Evolutionary conservation across 2,113 vertebrate genomes (phyloP).

Genomic region (Chionodraco myersi): DNA sequence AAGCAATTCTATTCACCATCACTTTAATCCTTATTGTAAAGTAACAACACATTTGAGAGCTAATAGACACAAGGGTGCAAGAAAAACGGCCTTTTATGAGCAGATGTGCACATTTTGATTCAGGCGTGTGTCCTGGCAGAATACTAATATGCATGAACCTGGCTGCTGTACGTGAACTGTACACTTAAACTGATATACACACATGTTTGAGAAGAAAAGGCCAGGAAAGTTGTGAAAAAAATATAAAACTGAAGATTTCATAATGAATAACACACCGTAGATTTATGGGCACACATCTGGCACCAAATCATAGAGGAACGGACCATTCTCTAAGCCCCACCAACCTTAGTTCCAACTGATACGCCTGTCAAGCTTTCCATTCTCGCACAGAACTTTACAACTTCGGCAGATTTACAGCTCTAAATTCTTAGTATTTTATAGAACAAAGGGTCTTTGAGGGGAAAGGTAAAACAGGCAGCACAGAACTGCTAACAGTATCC

Average conservation of each 20-base stretch:
- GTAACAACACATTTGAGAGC: background rate
- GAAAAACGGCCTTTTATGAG: background rate
- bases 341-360: background rate
- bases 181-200: background rate
- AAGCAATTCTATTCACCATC: background rate
- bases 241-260: background rate
- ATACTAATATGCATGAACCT: background rate
- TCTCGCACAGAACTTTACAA: background rate
- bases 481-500: too few relatives aligned
- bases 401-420: background rate
- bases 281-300: slow-evolving; percentile 16
- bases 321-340: background rate
- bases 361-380: slow-evolving; percentile 13
- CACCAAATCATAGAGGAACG: background rate
- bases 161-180: background rate
- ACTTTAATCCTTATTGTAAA: background rate
- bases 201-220: background rate
- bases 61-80: slow-evolving; percentile 4
- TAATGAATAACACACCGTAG: background rate
- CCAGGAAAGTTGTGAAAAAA: slow-evolving; percentile 9
- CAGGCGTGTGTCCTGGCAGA: background rate
- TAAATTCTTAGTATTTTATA: background rate
- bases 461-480: background rate
- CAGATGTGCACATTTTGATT: background rate
- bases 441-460: background rate